Evolutionary conservation across 2,888 invertebrate species (phyloP), one percentile per base, ranked within the genome.

Genomic region (Argynnis bischoffii): DNA sequence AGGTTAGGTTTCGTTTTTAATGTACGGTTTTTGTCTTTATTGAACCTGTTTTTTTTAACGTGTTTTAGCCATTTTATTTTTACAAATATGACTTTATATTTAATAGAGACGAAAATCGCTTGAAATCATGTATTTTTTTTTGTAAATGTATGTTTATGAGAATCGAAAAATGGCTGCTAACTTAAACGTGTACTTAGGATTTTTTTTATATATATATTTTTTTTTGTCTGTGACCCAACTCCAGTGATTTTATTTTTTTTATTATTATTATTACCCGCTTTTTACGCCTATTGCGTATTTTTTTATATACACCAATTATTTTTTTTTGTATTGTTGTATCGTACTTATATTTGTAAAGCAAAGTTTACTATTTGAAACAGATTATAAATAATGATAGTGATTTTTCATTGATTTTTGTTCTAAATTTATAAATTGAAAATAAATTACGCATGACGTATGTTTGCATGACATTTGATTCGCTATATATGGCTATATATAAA

Each of bases 241-340:
- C 78, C 78, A 77, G 79, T 78, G 79, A 78, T 72, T 72, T 71
- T 70, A 66, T 73, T 74, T 71, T 71, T 69, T 71, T 72, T 73
- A 65, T 69, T 72, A 11, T 26, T 74, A 69, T 64, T 51, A 55
- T 59, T 65, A 66, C 71, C 75, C 72, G 71, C 69, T 70, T 69
- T 57, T 69, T 72, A 74, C 74, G 74, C 61, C 64, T 69, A 64
- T 74, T 72, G 67, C 71, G 69, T 73, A 73, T 76, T 63, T 69
- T 76, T 75, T 74, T 75, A 72, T 72, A 74, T 70, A 73, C 72
- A 55, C 66, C 55, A 53, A 74, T 72, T 75, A 69, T 66, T 55
- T 57, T 57, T 66, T 41, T 53, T 55, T 61, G 55, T 61, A 64
- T 18, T 35, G 14, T 50, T 63, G 48, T 66, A 65, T 41, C 54